Base-by-base conservation (phyloP, 2,113 vertebrate genomes). In the Podarcis raffonei region DNA sequence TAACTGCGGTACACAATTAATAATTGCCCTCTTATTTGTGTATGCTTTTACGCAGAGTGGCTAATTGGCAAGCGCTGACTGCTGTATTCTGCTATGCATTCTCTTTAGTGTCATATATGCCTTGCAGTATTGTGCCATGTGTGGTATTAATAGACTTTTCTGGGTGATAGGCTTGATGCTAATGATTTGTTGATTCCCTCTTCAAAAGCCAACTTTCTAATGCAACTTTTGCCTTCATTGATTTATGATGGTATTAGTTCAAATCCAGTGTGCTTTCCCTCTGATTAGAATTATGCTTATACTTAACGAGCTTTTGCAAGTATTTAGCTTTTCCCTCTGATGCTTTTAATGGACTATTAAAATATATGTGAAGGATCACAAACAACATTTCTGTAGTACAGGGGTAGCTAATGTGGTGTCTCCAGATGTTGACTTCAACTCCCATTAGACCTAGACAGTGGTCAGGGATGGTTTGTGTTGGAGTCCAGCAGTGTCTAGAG, bases 21-120 rank as follows among this genome's bases (percentile, higher is more conserved):
- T 87, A 94, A 93, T 95, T 96, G 83, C 69, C 87, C 78, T 94
- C 85, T 95, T 92, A 94, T 87, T 87, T 92, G 86, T 85, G 42
- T 81, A 90, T 0, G 27, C 87, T 83, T 94, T 94, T 93, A 87
- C 83, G 88, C 79, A 92, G 92, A 94, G 85, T 87, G 81, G 90
- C 92, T 94, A 95, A 94, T 89, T 93, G 87, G 91, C 90, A 91
- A 85, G 89, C 59, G 68, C 59, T 95, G 90, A 27, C 88, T 75
- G 81, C 90, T 92, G 75, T 83, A 39, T 89, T 88, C 90, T 90
- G 62, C 79, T 86, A 7, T 92, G 57, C 90, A 76, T 92, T 94
- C 87, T 93, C 89, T 87, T 65, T 85, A 95, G 77, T 95, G 92
- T 95, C 92, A 92, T 93, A 94, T 96, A 89, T 87, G 76, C 85